Evolutionary conservation across 2,113 vertebrate genomes (phyloP).

Genomic region (Plecturocebus donacophilus): DNA sequence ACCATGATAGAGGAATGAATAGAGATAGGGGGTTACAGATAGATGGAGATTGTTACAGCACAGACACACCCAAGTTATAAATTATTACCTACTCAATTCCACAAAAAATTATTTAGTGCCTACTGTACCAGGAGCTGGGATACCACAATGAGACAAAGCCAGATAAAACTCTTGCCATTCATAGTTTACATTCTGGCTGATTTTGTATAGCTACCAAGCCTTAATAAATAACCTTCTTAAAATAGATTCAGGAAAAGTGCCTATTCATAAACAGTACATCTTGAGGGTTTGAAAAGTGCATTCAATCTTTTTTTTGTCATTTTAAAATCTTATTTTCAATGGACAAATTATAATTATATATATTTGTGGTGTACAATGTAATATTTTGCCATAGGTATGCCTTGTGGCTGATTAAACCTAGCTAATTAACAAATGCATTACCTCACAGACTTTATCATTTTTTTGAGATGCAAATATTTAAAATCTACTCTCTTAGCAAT

Average conservation of each 20-base stretch:
- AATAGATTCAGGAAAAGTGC: background rate
- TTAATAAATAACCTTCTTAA: background rate
- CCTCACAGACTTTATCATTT: background rate
- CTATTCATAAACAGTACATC: background rate
- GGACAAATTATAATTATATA: background rate
- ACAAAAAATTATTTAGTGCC: background rate
- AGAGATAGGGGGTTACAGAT: background rate
- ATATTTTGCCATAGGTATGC: background rate
- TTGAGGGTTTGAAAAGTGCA: background rate
- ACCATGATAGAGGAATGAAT: background rate
- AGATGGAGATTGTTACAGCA: background rate
- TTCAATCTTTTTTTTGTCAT: background rate
- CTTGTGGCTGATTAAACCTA: background rate
- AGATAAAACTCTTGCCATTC: background rate
- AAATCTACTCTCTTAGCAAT: background rate
- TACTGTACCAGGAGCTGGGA: background rate
- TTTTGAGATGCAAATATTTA: background rate
- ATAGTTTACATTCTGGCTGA: background rate
- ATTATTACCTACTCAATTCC: background rate
- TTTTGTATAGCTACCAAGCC: background rate
- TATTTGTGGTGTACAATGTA: background rate
- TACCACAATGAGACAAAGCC: background rate
- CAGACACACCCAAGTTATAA: background rate
- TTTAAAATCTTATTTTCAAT: background rate
- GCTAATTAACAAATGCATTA: background rate